Evolutionary conservation across 30 jellyfish, hydroid and myxozoan genomes (phyloP), one percentile per base, ranked within the genome.

Genomic region (Cassiopea xamachana): DNA sequence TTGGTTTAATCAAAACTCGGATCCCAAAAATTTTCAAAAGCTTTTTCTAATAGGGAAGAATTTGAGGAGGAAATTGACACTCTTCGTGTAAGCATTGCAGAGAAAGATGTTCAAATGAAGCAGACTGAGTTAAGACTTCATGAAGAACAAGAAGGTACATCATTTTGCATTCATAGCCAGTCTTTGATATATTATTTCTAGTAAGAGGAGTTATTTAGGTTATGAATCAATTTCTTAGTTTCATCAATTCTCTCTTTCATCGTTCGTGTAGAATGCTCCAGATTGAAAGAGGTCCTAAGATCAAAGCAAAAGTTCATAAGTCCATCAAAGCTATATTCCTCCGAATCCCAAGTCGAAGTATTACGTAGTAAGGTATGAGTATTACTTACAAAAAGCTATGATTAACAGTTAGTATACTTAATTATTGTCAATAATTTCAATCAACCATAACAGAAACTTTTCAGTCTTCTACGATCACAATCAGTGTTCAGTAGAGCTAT

Each of bases 21-120:
- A 27, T 27, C 39, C 39, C 39, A 27, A 27, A 0, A 55, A 55
- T 55, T 55, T 55, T 55, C 12, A 3, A 55, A 27, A 27, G 39
- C 12, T 55, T 10, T 55, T 55, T 55, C 27, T 17, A 14, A 14
- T 60, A 93, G 98, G 79, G 94, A 81, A 46, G 89, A 83, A 5
- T 70, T 94, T 46, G 91, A 86, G 69, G 97, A 90, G 67, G 98
- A 94, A 70, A 46, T 94, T 59, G 98, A 90, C 91, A 77, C 19
- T 69, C 94, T 94, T 62, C 94, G 96, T 4, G 98, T 94, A 6
- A 69, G 86, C 60, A 74, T 74, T 46, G 81, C 97, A 4, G 86
- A 74, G 12, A 83, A 82, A 67, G 44, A 55, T 46, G 92, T 92
- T 55, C 51, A 50, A 14, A 76, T 90, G 67, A 87, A 87, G 18